Evolutionary conservation across 2,888 invertebrate genomes (phyloP), one percentile per base, ranked within the genome.

Genomic region (Deroplatys truncata): DNA sequence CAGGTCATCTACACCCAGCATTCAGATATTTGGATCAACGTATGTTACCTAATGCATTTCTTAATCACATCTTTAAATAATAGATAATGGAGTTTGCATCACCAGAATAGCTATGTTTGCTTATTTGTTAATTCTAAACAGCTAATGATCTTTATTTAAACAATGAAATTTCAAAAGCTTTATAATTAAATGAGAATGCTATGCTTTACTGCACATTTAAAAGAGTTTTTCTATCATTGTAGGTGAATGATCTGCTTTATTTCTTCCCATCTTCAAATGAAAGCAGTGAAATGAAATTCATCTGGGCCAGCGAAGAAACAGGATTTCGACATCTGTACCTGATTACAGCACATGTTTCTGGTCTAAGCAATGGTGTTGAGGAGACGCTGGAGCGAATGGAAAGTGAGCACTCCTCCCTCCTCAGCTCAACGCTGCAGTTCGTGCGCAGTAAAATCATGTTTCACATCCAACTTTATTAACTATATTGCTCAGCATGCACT

Each of bases 271-370:
- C 95, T 84, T 72, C 82, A 91, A 91, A n/a, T 92, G 93, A 92
- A 20, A 92, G 93, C 28, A 93, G 93, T 89, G 93, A 94, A 90
- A 93, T 95, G 1, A 94, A 94, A 90, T 98, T 98, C 93, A 95
- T 99, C 87, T 99, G 98, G 98, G 98, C 98, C 0, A 98, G 97
- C 84, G 99, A 99, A 94, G 97, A 98, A 93, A 97, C 97, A 0
- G 98, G 98, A 0, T 98, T 95, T 92, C 94, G 98, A 88, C 99
- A 99, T 93, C 94, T 99, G 90, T 98, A 98, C 93, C 94, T 97
- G 89, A 95, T 97, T 85, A 96, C 96, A 0, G 96, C 97, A 88
- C 93, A 93, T 91, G 92, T 94, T 91, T 92, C 93, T 86, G 93
- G 89, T 29, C 82, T 89, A n/a, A 93, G 93, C 84, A 96, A 95